Base-by-base conservation (phyloP, 2,797 vertebrate species). In the Alcedo atthis region DNA sequence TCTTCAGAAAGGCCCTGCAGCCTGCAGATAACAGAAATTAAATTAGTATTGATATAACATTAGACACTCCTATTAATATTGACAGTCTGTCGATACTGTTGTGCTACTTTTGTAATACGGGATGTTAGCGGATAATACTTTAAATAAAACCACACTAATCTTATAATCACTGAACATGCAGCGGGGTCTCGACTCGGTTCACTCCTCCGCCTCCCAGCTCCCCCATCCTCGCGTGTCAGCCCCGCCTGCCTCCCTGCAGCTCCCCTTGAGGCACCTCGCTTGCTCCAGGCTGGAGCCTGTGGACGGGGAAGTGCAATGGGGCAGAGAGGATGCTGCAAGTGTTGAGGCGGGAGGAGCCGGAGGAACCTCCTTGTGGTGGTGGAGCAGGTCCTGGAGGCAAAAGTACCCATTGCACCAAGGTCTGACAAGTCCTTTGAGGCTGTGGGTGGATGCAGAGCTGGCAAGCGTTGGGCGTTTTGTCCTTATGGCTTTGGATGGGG, bases 1-100 rank as follows among this genome's bases (percentile, higher is more conserved):
- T 92, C 95, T 92, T 95, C 70, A 89, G 94, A 95, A 94, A 92
- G 85, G 85, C 91, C 66, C 93, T 94, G 91, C 91, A 94, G 95
- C 92, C 91, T 94, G 93, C 90, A 95, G 96, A 95, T 94, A 97
- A 91, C 88, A 87, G 95, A 96, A 97, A 96, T 97, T 94, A 96
- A 95, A 97, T 97, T 97, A 96, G 92, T 95, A 97, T 97, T 97
- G 96, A 96, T 97, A 96, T 92, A 96, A 90, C 96, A 96, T 97
- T 97, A 97, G 94, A 95, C 82, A 81, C 93, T 95, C 96, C 95
- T 97, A 96, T 97, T 97, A 97, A 97, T 97, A 97, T 97, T 95
- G 96, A 97, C 95, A 97, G 95, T 13, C 93, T 96, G 96, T 97
- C 96, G 21, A 94, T 96, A 90, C 84, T 75, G 93, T 95, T 97